Evolutionary conservation across 2,888 invertebrate species (phyloP), one percentile per base, ranked within the genome.

Genomic region (Glyphotaelius pellucidus): DNA sequence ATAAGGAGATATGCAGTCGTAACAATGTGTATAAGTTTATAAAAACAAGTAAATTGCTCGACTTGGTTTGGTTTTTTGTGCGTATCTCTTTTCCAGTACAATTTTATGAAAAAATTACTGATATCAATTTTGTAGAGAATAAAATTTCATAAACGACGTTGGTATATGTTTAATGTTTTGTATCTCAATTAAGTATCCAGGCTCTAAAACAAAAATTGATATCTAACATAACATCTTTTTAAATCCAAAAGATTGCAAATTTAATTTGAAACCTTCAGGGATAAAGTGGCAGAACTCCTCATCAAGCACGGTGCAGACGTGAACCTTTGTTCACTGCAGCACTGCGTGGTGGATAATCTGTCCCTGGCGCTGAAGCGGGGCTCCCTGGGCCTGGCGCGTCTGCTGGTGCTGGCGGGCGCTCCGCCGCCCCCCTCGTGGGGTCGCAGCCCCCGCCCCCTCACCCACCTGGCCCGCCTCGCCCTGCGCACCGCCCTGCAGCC

Each of bases 231-330:
- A 67, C 67, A 5, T 52, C 7, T n/a, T 67, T 25, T 67, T 25
- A 67, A 67, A 67, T 25, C 25, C 5, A 7, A 67, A 5, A 5
- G 1, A 67, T 25, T 25, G 3, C 25, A 25, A 25, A 4, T 67
- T 67, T 67, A 67, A 67, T 67, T n/a, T 67, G 7, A 67, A 67
- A 67, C 25, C 25, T 67, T n/a, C 67, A 96, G 96, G 93, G 95
- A 96, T 93, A 94, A 95, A 90, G 97, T 96, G 19, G 97, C 97
- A 3, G 95, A 96, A 84, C 94, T 96, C 19, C 95, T 97, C 15
- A 96, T 97, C 90, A 96, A 96, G 90, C 96, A 97, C 93, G 97
- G 97, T 67, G 97, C 97, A 15, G 96, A 97, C 94, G 97, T 97
- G 0, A 97, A 97, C 94, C 95, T 96, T 3, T 96, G 96, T 93